phyloP scores from a whole-genome alignment of 2,113 vertebrate genomes.

The Pelobates fuscus region DNA sequence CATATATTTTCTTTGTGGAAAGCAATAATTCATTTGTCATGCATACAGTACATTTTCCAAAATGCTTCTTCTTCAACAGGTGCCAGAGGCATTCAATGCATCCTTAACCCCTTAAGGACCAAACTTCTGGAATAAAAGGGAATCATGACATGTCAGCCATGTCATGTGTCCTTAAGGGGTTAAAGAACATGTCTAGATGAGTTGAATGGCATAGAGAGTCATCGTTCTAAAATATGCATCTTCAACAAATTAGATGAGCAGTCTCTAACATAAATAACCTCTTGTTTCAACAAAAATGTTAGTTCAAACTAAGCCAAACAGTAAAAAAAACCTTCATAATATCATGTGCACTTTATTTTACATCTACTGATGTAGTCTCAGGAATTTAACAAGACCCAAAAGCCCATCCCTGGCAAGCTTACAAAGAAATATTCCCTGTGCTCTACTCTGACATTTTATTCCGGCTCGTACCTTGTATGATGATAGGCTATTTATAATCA shows the following conservation, averaged over 20 bases:
- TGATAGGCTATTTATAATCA: conserved; percentile 11
- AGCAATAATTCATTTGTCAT: conserved; percentile 3
- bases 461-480: not conserved
- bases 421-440: not conserved
- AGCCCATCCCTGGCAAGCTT: not conserved
- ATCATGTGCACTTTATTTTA: not conserved
- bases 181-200: conserved; percentile 3
- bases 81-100: not conserved
- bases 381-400: conserved; percentile 4
- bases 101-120: too few species aligned
- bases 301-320: not conserved
- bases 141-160: too few species aligned
- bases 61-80: not conserved
- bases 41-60: not conserved
- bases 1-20: conserved; percentile 1
- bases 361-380: not conserved
- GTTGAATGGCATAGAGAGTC: not conserved
- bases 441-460: not conserved
- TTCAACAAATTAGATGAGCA: not conserved
- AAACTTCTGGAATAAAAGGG: too few species aligned
- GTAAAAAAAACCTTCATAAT: not conserved
- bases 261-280: not conserved
- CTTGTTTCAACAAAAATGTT: not conserved
- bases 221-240: conserved; percentile 5
- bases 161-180: too few species aligned